Percentiles rank a stretch among this genome's conserved stretches.
Conservation (phyloP, 2,797 vertebrate genomes). For the Heteromormyrus szaboi region DNA sequence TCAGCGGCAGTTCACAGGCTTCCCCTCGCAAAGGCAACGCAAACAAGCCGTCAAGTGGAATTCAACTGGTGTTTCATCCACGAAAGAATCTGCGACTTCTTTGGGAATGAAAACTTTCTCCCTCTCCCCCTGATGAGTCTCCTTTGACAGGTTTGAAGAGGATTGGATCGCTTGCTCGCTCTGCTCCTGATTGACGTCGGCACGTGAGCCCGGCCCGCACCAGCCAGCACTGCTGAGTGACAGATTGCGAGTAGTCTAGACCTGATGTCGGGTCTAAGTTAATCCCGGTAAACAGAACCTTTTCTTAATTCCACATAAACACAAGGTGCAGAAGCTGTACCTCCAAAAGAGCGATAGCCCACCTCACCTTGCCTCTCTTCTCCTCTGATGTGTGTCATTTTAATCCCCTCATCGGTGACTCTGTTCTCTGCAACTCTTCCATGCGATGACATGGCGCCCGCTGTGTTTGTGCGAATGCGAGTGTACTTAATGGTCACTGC, state of each 20-base stretch:
- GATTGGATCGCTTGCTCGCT: constrained; percentile 19
- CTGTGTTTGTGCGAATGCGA: neutral
- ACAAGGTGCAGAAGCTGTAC: neutral
- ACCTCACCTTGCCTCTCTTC: neutral
- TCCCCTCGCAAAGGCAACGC: constrained; percentile 25
- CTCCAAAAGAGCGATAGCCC: neutral
- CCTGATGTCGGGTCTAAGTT: constrained; percentile 25
- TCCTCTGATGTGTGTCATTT: neutral
- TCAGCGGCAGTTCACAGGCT: constrained; percentile 41
- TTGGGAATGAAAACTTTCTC: constrained; percentile 44
- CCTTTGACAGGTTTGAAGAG: constrained; percentile 26
- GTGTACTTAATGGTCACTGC: neutral
- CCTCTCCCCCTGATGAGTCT: constrained; percentile 51
- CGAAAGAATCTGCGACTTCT: constrained; percentile 12
- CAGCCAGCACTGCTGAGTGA: neutral
- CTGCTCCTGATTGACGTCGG: neutral
- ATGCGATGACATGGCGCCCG: neutral
- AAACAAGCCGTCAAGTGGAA: constrained; percentile 60
- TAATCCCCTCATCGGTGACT: neutral
- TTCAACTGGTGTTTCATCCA: constrained; percentile 33
- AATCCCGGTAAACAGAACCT: neutral
- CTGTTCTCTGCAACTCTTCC: neutral
- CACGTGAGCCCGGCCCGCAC: neutral
- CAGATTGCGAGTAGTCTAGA: constrained; percentile 14
- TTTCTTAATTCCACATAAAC: constrained; percentile 16